A percentile compares a stretch with the other conserved stretches of the same genome.
Conservation (phyloP, 2,888 invertebrate species). For the Drosophila mimica region DNA sequence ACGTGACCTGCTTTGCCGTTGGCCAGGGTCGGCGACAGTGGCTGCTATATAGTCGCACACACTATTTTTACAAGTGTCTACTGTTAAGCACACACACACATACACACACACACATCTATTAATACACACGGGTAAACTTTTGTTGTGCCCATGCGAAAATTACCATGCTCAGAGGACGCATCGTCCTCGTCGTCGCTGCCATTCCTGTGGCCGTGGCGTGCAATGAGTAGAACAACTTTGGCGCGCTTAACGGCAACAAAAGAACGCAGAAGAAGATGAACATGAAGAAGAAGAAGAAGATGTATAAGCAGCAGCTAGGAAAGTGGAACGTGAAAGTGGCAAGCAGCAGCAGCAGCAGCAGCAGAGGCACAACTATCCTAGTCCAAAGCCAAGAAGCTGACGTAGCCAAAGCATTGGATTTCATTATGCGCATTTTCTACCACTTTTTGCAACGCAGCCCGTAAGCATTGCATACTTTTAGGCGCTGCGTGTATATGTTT, state of each 20-base stretch:
- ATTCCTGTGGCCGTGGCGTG: conserved; percentile 64
- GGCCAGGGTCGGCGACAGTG: conserved; percentile 77
- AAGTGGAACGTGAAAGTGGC: conserved; percentile 50
- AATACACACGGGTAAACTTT: conserved; percentile 15
- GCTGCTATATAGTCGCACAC: conserved; percentile 70
- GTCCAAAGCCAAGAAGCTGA: conserved; percentile 68
- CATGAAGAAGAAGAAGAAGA: not conserved
- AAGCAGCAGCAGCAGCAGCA: conserved; percentile 37
- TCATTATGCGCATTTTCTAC: conserved; percentile 81
- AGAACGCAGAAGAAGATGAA: conserved; percentile 24
- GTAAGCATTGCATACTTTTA: conserved; percentile 78
- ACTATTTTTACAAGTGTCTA: conserved; percentile 80
- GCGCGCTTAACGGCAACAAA: conserved; percentile 61
- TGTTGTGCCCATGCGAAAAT: conserved; percentile 70
- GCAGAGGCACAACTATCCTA: conserved; percentile 31
- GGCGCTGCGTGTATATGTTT: conserved; percentile 38
- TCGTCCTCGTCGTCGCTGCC: conserved; percentile 37
- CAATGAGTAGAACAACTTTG: conserved; percentile 74
- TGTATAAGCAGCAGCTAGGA: conserved; percentile 36
- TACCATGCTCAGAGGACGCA: conserved; percentile 75
- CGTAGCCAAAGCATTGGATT: conserved; percentile 72
- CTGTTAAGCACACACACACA: conserved; percentile 62
- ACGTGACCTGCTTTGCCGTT: conserved; percentile 78
- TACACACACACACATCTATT: conserved; percentile 17
- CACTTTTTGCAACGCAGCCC: conserved; percentile 61